Evolutionary conservation across 2,113 vertebrate species (phyloP).

Genomic region (Cairina moschata): DNA sequence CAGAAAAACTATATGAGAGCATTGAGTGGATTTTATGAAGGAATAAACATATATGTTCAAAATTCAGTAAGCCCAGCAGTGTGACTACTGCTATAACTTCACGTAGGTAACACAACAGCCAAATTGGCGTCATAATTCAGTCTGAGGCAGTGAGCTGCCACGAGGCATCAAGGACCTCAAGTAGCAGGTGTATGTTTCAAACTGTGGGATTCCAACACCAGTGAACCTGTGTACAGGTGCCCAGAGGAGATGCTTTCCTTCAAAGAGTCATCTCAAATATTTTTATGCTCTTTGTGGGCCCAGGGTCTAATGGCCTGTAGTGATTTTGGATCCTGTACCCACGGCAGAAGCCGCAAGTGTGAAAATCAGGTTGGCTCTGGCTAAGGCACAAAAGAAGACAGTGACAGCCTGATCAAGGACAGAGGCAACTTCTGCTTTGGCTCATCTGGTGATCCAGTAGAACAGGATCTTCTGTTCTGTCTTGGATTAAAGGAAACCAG

Average conservation of each 20-base stretch:
- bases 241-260: not conserved
- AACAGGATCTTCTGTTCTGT: not conserved
- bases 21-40: not conserved
- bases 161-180: not conserved
- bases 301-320: not conserved
- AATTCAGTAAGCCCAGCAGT: not conserved
- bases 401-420: not conserved
- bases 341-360: not conserved
- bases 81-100: not conserved
- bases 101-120: not conserved
- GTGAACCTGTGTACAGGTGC: not conserved
- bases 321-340: not conserved
- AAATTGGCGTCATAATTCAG: not conserved
- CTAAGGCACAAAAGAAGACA: not conserved
- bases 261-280: not conserved
- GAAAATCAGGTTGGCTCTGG: not conserved
- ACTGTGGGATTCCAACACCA: not conserved
- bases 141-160: not conserved
- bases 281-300: not conserved
- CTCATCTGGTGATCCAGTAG: not conserved
- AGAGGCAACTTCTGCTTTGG: not conserved
- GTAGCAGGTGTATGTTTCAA: not conserved
- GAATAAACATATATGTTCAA: not conserved
- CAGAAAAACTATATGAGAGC: not conserved
- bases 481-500: not conserved